Conservation (phyloP, 2,888 invertebrate species). For the Apantesis nais region DNA sequence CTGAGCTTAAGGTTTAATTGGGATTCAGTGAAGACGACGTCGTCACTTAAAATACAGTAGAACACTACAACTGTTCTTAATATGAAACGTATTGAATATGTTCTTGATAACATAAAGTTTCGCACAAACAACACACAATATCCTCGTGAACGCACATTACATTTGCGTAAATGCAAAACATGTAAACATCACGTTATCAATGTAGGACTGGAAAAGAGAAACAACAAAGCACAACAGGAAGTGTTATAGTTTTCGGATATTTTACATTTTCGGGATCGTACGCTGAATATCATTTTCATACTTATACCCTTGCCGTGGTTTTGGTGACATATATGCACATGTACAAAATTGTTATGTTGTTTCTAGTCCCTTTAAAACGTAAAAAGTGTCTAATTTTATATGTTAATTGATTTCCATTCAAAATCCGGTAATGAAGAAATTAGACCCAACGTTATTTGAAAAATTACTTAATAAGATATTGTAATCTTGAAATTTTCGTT, state of each 20-base stretch:
- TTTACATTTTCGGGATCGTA: slow-evolving; percentile 49
- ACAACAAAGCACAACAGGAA: slow-evolving; percentile 40
- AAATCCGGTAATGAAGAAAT: background rate
- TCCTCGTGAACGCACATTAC: slow-evolving; percentile 27
- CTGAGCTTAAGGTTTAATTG: no score
- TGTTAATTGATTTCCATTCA: background rate
- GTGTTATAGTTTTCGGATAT: slow-evolving; percentile 43
- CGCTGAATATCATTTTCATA: slow-evolving; percentile 51
- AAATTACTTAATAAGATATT: background rate
- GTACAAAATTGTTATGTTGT: slow-evolving; percentile 15
- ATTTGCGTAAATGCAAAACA: slow-evolving; percentile 36
- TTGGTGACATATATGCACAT: slow-evolving; percentile 17
- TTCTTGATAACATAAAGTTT: background rate
- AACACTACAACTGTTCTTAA: background rate
- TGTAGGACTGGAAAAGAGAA: slow-evolving; percentile 39
- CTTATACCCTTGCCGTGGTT: slow-evolving; percentile 28
- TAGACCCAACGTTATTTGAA: background rate
- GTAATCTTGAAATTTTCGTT: no score
- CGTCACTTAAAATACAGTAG: background rate
- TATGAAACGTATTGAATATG: background rate
- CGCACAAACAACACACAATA: slow-evolving; percentile 1
- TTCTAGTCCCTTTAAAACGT: background rate
- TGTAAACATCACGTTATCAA: slow-evolving; percentile 44
- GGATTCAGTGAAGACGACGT: background rate
- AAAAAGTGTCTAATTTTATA: background rate